Conservation (phyloP, 2,113 vertebrate species). For the Chrysemys picta region DNA sequence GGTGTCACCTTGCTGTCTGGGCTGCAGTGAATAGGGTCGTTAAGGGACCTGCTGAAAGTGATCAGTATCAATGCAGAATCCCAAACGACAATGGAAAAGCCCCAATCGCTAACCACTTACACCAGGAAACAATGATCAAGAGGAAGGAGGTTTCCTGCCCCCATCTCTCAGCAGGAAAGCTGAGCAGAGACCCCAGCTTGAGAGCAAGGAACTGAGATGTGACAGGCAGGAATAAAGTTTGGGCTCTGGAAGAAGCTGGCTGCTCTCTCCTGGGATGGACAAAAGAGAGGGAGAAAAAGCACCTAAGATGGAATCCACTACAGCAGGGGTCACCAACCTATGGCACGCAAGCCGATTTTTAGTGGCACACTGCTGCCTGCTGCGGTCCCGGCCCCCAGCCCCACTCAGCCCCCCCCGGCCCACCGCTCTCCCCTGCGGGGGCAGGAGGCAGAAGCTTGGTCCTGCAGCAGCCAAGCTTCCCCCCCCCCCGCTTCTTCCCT, state of each 20-base stretch:
- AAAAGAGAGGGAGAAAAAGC: background rate
- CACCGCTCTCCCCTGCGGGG: no score
- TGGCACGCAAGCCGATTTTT: no score
- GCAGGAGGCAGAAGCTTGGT: no score
- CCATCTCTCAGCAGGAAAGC: background rate
- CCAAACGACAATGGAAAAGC: background rate
- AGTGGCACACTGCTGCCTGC: no score
- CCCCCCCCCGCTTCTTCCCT: no score
- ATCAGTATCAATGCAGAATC: background rate
- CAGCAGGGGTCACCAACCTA: no score
- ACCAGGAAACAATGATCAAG: background rate
- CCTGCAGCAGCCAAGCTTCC: no score
- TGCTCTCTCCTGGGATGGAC: background rate
- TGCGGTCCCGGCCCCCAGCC: no score
- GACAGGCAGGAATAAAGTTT: background rate
- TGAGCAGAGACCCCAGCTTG: background rate
- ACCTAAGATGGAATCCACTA: background rate
- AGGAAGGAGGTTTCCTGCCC: background rate
- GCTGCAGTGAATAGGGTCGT: no score
- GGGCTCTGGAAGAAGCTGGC: background rate
- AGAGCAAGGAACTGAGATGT: background rate
- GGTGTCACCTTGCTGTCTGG: no score
- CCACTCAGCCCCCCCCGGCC: no score
- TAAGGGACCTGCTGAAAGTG: background rate
- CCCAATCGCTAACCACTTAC: background rate